Percentiles rank a stretch among this genome's conserved stretches.
These are phyloP conservation scores for Cyrtodaria siliqua DNA, from an alignment of 2,888 invertebrate genomes.

Conservation along the genomic window DNA sequence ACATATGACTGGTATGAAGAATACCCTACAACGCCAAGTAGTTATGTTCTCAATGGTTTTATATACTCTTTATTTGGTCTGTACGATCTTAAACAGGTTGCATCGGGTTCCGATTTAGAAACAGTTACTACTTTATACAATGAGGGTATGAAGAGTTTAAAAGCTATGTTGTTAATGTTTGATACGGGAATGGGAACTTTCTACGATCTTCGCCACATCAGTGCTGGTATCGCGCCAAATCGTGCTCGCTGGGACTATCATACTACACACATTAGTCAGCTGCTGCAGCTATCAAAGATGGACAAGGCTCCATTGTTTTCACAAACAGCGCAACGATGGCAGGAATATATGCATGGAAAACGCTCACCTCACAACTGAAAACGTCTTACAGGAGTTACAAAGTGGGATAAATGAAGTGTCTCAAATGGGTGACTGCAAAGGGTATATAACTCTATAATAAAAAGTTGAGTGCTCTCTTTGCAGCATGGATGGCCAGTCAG, in stretches of 20 bases:
- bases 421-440: too few species aligned
- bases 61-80: slow-evolving; percentile 98
- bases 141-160: slow-evolving; percentile 90
- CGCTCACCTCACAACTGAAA: slow-evolving; percentile 95
- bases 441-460: too few species aligned
- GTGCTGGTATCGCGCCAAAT: slow-evolving; percentile 91
- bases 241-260: slow-evolving; percentile 99
- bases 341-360: slow-evolving; percentile 98
- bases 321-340: slow-evolving; percentile 96
- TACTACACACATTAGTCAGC: slow-evolving; percentile 98
- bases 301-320: slow-evolving; percentile 91
- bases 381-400: too few species aligned
- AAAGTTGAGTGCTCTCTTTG: too few species aligned
- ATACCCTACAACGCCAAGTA: slow-evolving; percentile 97
- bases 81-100: slow-evolving; percentile 94
- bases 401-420: too few species aligned
- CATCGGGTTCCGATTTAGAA: slow-evolving; percentile 90
- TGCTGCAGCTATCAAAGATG: slow-evolving; percentile 92
- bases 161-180: slow-evolving; percentile 94
- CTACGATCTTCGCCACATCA: slow-evolving; percentile 98
- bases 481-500: too few species aligned
- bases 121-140: slow-evolving; percentile 86
- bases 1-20: slow-evolving; percentile 98
- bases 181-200: slow-evolving; percentile 97
- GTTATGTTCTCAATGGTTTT: slow-evolving; percentile 98